These are phyloP conservation scores for Rhopalosiphum padi DNA, from an alignment of 1,140 invertebrate species.

Conservation along the genomic window DNA sequence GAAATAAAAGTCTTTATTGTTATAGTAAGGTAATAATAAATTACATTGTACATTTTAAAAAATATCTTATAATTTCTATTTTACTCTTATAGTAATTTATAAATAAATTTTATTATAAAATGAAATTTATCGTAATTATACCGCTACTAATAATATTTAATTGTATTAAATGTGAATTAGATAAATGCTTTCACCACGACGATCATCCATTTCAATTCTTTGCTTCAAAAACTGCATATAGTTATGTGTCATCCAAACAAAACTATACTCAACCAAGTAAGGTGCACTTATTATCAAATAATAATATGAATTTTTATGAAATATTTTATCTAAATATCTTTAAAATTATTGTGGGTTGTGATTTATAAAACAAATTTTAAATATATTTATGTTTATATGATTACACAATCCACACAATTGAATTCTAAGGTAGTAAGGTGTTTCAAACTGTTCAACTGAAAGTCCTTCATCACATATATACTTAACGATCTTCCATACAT, in stretches of 20 bases:
- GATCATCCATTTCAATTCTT: not conserved
- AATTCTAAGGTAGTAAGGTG: too few species aligned
- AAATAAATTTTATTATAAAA: not conserved
- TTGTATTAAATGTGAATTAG: not conserved
- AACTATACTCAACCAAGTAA: not conserved
- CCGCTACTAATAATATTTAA: not conserved
- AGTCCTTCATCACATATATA: too few species aligned
- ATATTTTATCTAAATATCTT: too few species aligned
- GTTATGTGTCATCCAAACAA: not conserved
- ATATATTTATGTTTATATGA: too few species aligned
- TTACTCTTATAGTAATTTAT: not conserved
- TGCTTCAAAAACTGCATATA: slow-evolving; percentile 17
- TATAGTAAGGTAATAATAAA: not conserved
- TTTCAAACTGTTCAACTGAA: too few species aligned
- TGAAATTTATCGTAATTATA: not conserved
- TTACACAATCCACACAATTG: too few species aligned
- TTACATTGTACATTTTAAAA: not conserved
- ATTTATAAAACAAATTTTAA: too few species aligned
- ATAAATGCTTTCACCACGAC: not conserved
- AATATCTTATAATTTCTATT: not conserved
- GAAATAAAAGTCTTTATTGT: not conserved
- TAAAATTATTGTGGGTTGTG: too few species aligned
- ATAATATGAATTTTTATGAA: not conserved
- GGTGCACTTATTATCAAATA: not conserved
- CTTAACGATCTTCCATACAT: too few species aligned